phyloP scores from a whole-genome alignment of 2,888 invertebrate genomes.

The Pimpla rufipes region DNA sequence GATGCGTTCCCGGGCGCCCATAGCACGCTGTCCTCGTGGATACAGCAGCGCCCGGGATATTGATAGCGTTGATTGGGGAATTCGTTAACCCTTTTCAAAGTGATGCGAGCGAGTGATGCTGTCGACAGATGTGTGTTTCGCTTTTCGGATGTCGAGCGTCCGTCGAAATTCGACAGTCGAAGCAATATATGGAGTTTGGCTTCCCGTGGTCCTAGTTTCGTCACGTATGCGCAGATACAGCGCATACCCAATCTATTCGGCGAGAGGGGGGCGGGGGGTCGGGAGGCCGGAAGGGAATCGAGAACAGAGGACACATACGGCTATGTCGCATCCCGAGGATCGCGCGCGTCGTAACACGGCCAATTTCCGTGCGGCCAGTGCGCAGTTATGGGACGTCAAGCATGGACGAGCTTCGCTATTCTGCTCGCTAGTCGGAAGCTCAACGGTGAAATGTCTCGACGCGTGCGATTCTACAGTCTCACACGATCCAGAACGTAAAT shows the following conservation, averaged over 20 bases:
- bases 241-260: conserved; percentile 8
- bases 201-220: conserved; percentile 22
- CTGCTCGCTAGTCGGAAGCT: conserved; percentile 10
- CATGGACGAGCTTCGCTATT: conserved; percentile 17
- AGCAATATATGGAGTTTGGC: conserved; percentile 24
- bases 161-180: conserved; percentile 26
- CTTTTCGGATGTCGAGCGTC: conserved; percentile 13
- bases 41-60: conserved; percentile 71
- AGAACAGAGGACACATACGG: conserved; percentile 36
- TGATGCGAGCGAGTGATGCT: conserved; percentile 38
- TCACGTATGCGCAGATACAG: conserved; percentile 41
- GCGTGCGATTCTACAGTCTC: conserved; percentile 22
- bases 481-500: conserved; percentile 17
- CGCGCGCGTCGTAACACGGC: conserved; percentile 48
- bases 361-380: conserved; percentile 63
- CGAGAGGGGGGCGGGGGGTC: background rate
- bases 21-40: background rate
- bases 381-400: conserved; percentile 34
- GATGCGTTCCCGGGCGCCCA: too few relatives aligned
- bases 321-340: conserved; percentile 33
- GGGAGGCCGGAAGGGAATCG: conserved; percentile 28
- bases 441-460: conserved; percentile 32
- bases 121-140: conserved; percentile 28
- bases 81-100: conserved; percentile 76
- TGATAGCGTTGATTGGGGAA: conserved; percentile 80